A percentile compares a stretch with the other conserved stretches of the same genome.
Conservation (phyloP, 2,113 vertebrate species). For the Tympanuchus pallidicinctus region DNA sequence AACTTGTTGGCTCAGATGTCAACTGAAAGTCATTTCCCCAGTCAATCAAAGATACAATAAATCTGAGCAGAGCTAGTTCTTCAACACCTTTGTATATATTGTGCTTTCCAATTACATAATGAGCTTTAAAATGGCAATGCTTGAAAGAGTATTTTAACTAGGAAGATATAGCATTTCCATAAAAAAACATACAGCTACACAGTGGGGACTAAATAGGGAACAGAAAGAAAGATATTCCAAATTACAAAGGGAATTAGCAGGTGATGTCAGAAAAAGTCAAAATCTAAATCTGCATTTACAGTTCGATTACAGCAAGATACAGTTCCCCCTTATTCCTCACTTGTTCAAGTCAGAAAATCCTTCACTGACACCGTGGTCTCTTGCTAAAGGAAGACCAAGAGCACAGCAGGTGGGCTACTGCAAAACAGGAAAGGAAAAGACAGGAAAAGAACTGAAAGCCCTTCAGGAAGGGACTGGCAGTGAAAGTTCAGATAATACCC, state of each 20-base stretch:
- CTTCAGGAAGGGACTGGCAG: neutral
- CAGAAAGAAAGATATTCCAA: neutral
- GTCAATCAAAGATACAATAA: conserved; percentile 83
- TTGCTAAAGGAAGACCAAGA: neutral
- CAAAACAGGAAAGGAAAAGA: neutral
- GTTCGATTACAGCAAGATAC: neutral
- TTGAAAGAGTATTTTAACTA: conserved; percentile 50
- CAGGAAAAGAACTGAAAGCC: neutral
- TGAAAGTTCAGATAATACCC: neutral
- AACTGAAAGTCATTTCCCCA: conserved; percentile 87
- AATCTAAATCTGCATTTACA: neutral
- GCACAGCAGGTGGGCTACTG: neutral
- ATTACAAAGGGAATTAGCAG: neutral
- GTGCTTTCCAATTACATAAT: conserved; percentile 66
- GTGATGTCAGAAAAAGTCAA: neutral
- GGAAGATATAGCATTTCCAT: neutral
- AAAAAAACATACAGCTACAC: neutral
- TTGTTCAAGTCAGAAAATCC: neutral
- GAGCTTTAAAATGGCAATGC: conserved; percentile 55
- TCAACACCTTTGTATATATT: conserved; percentile 58
- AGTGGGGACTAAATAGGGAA: neutral
- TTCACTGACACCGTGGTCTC: neutral
- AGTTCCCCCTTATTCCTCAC: neutral
- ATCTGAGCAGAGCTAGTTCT: conserved; percentile 75
- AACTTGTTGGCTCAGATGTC: conserved; percentile 88